Percentiles rank a stretch among this genome's conserved stretches.
phyloP scores from a whole-genome alignment of 2,113 vertebrate species.

The Chelonoidis abingdonii region DNA sequence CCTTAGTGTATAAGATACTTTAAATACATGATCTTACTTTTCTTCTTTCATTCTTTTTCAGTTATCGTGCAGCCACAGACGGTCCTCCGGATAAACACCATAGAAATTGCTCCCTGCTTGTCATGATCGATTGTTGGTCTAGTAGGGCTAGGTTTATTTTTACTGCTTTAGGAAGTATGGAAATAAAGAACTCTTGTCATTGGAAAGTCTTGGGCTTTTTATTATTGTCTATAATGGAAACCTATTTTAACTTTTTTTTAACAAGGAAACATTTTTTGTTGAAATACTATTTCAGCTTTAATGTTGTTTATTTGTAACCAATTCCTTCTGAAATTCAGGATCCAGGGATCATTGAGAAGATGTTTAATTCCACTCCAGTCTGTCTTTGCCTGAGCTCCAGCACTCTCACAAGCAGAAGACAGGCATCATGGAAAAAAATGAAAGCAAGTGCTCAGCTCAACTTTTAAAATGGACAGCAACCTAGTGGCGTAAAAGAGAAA shows the following conservation, averaged over 20 bases:
- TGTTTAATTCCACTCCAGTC: fast-evolving
- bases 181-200: conserved; percentile 7
- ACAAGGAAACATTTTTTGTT: not conserved
- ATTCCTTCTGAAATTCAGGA: not conserved
- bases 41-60: conserved; percentile 64
- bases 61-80: conserved; percentile 83
- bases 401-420: not conserved
- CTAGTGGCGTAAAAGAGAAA: not conserved
- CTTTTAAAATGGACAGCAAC: not conserved
- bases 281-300: not conserved
- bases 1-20: not conserved
- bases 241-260: not conserved
- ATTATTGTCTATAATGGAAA: not conserved
- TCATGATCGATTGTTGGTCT: conserved; percentile 49
- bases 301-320: not conserved
- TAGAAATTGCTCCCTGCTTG: conserved; percentile 82
- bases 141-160: not conserved
- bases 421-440: not conserved
- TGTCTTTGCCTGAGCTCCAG: not conserved
- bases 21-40: not conserved
- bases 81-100: conserved; percentile 85
- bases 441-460: not conserved
- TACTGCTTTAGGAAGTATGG: not conserved
- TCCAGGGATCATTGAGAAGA: not conserved
- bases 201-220: not conserved